A percentile compares a stretch with the other conserved stretches of the same genome.
phyloP scores from a whole-genome alignment of 1,140 invertebrate genomes.

The Psix sp. region DNA sequence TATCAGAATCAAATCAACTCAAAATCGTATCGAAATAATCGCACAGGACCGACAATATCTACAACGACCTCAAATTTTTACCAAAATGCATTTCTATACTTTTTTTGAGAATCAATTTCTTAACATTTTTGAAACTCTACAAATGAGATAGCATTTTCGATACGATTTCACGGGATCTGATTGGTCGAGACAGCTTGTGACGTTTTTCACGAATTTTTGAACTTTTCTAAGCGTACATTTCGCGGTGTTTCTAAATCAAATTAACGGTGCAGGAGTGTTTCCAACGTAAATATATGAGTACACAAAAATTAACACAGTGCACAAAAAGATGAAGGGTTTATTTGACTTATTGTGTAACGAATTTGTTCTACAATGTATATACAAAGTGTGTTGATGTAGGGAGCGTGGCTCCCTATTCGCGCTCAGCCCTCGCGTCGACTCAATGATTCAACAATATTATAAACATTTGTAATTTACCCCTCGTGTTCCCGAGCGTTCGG shows the following conservation, averaged over 20 bases:
- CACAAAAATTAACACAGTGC: constrained; percentile 35
- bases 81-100: no score
- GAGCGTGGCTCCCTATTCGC: constrained; percentile 35
- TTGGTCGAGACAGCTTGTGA: no score
- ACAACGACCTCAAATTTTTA: no score
- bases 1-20: no score
- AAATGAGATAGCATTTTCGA: no score
- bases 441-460: constrained; percentile 58
- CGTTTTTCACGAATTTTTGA: no score
- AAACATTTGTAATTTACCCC: constrained; percentile 56
- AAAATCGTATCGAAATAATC: no score
- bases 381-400: constrained; percentile 51
- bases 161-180: no score
- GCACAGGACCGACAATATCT: no score
- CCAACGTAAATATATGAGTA: constrained; percentile 27
- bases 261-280: constrained; percentile 12
- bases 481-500: constrained; percentile 17
- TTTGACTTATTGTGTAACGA: constrained; percentile 57
- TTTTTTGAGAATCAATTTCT: no score
- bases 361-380: constrained; percentile 52
- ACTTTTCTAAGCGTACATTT: neutral
- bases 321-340: constrained; percentile 50
- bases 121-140: no score
- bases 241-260: constrained; percentile 1
- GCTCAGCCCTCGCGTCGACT: constrained; percentile 41